Base-by-base conservation (phyloP, 2,113 vertebrate genomes). In the Gopherus evgoodei region DNA sequence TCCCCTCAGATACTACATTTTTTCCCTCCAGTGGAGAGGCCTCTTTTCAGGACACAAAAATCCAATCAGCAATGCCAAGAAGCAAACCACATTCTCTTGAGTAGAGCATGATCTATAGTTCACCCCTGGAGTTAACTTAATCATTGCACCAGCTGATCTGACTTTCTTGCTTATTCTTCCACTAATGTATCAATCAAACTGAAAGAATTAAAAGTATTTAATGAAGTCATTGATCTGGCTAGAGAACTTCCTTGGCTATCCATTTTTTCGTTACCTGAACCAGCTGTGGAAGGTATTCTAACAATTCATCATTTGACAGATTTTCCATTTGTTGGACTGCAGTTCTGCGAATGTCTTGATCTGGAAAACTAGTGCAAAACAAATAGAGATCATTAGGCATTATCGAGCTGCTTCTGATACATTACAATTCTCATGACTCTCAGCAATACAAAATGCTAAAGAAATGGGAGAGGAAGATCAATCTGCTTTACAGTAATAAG, bases 261-360 rank as follows among this genome's bases (percentile, higher is more conserved):
- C 88, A 42, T 96, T 88, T 78, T 69, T 57, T 87, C 90, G 96
- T 98, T 94, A 99, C 99, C 98, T 99, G 99, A 84, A 99, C 98
- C 47, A 99, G 95, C 94, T 99, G 99, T 42, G 99, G 99, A 92
- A 99, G 98, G 94, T 98, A 99, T 22, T 98, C 96, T 69, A 99
- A 97, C 8, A 99, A 95, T 87, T 99, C 98, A 89, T 98, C 98
- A 96, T 98, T 98, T 24, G 98, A 95, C 52, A 99, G 97, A 75
- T 97, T 98, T 95, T 98, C 97, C 95, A 99, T 98, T 94, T 98
- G 98, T 22, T 98, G 98, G 83, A 99, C 98, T 2, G 99, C 98
- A 86, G 96, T 95, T 79, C 87, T 84, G 44, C 98, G 98, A 92
- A 99, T 98, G 12, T 98, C 98, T 98, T 98, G 98, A 98, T 99